Evolutionary conservation across 2,113 vertebrate genomes (phyloP), one percentile per base, ranked within the genome.

Genomic region (Chloebia gouldiae): DNA sequence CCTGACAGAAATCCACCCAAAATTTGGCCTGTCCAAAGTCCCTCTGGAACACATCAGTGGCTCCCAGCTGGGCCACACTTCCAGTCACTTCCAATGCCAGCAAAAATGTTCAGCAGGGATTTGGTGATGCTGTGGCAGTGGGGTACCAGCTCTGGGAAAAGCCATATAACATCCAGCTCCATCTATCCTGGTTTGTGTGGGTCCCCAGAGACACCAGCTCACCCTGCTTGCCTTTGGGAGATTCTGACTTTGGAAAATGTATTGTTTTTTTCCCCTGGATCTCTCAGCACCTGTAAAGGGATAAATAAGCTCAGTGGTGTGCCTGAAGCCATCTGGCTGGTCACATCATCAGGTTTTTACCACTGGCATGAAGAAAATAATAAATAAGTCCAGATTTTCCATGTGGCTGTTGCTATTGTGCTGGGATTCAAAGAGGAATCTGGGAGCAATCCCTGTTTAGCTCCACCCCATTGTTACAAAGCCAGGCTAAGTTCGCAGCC

Each of bases 121-220:
- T 53, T 59, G n/a, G 59, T 5, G 4, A 15, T 3, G 11, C 27
- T 10, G 11, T 10, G 24, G 69, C 39, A 61, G 28, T 3, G 18
- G 20, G 19, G 3, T 2, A 15, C 6, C 3, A 4, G 11, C 45
- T 59, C 28, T 33, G 27, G 51, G 66, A 63, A n/a, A 70, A 53
- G 0, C 5, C 45, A 9, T 0, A 0, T 1, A 15, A 44, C 54
- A 37, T 11, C 39, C 22, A 7, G 24, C 18, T 73, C 45, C 9
- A 6, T 6, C 54, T 45, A 0, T 10, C 22, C 25, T 4, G 13
- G 3, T 6, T 27, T 0, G 3, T 4, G 15, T 0, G 5, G 28
- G 30, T 35, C 18, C 8, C 25, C 23, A 54, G 57, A 45, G 45
- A 16, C 16, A 27, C 15, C 44, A 19, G 8, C 28, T 59, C 61